Percentiles rank a stretch among this genome's conserved stretches.
These are phyloP conservation scores for Brachionus asplanchnoidis DNA, from an alignment of 1,140 invertebrate species.

Conservation along the genomic window DNA sequence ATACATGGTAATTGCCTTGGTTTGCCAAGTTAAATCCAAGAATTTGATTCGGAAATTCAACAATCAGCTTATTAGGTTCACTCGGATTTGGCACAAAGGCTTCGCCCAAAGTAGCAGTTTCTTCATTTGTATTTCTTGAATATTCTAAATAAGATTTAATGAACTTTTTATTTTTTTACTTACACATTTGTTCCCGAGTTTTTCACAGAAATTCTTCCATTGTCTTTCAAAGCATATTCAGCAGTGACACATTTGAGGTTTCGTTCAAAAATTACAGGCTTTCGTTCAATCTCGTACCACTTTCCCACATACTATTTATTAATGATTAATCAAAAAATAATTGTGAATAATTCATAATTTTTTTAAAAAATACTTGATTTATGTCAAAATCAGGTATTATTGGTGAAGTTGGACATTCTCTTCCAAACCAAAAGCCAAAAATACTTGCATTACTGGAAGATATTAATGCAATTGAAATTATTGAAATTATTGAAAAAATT, in stretches of 20 bases:
- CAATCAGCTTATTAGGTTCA: constrained; percentile 35
- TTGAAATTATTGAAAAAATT: background rate
- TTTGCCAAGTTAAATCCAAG: background rate
- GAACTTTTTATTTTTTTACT: no score
- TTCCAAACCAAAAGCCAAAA: background rate
- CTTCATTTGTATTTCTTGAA: background rate
- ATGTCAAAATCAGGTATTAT: background rate
- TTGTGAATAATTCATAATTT: no score
- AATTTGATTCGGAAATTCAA: constrained; percentile 9
- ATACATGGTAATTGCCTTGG: constrained; percentile 18
- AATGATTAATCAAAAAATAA: no score
- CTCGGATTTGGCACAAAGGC: background rate
- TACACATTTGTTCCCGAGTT: constrained; percentile 22
- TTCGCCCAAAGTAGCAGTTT: background rate
- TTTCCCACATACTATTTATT: constrained; percentile 4
- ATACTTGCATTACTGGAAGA: background rate
- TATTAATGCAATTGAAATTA: background rate
- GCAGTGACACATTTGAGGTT: constrained; percentile 25
- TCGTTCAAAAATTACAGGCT: background rate
- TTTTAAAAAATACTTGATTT: background rate
- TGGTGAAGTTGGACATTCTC: background rate
- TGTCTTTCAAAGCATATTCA: background rate
- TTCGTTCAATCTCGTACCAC: constrained; percentile 34
- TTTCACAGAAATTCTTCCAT: background rate
- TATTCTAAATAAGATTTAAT: background rate